Percentiles rank a stretch among this genome's conserved stretches.
Evolutionary conservation across 2,113 vertebrate species (phyloP).

Genomic region (Carettochelys insculpta): DNA sequence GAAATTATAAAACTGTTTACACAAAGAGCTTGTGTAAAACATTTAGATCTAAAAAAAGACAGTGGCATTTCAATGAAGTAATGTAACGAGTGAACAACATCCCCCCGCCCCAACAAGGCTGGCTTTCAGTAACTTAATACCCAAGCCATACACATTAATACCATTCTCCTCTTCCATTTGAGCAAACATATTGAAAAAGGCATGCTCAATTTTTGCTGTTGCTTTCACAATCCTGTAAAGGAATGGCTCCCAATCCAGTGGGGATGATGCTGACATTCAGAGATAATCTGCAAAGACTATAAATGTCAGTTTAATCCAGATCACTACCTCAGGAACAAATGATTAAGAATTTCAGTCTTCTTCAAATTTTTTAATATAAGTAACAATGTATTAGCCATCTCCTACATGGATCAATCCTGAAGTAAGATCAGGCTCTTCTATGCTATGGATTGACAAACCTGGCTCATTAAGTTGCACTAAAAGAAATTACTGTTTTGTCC

Average conservation of each 20-base stretch:
- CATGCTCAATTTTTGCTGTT: neutral
- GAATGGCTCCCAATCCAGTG: neutral
- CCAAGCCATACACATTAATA: neutral
- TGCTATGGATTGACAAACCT: neutral
- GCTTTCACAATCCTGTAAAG: neutral
- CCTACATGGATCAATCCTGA: neutral
- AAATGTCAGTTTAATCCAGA: neutral
- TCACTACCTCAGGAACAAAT: neutral
- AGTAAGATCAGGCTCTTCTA: neutral
- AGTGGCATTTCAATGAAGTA: neutral
- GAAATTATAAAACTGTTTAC: neutral
- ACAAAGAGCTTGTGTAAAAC: constrained; percentile 32
- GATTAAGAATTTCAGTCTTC: neutral
- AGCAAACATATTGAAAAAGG: neutral
- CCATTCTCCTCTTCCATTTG: neutral
- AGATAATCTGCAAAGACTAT: neutral
- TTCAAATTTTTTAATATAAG: neutral
- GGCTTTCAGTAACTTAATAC: neutral
- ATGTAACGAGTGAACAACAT: constrained; percentile 7
- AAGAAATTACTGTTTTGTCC: neutral
- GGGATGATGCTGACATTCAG: neutral
- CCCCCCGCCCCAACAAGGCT: constrained; percentile 20
- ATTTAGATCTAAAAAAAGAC: constrained; percentile 13
- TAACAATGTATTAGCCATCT: neutral
- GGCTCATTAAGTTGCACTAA: neutral